phyloP scores from a whole-genome alignment of 2,797 vertebrate species.

The Manis crassicaudata region DNA sequence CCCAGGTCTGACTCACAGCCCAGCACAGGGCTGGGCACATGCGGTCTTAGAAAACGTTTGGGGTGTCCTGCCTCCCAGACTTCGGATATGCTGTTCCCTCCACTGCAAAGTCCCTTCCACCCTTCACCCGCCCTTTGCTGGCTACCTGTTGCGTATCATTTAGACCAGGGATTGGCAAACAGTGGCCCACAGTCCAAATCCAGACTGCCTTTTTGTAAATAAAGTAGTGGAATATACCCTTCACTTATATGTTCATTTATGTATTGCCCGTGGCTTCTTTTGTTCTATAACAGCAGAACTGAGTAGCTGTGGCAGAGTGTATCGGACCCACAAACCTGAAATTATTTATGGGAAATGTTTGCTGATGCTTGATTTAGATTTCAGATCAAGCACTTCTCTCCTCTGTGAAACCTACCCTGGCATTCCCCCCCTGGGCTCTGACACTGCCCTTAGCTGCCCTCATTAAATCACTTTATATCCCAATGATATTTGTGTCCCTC shows the following conservation, averaged over 20 bases:
- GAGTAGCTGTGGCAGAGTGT: accelerated
- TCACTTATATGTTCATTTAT: neutral
- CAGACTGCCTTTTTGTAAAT: neutral
- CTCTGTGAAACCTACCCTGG: neutral
- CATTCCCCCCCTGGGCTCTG: neutral
- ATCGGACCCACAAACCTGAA: neutral
- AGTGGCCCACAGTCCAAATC: accelerated
- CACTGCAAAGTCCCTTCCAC: neutral
- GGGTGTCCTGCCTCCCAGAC: neutral
- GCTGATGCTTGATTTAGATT: neutral
- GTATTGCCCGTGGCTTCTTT: neutral
- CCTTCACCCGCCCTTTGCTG: accelerated
- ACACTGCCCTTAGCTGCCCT: neutral
- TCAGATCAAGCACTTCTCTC: neutral
- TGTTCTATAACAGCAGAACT: accelerated
- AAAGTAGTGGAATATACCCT: neutral
- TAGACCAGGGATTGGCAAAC: neutral
- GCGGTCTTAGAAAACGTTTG: neutral
- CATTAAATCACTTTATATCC: neutral
- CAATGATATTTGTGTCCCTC: neutral
- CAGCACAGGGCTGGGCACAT: neutral
- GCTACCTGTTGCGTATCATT: neutral
- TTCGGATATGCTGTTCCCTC: neutral
- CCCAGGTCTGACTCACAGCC: accelerated
- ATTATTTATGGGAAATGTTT: neutral